Evolutionary conservation across 2,888 invertebrate genomes (phyloP), one percentile per base, ranked within the genome.

Genomic region (Sphaeridia pumilis): DNA sequence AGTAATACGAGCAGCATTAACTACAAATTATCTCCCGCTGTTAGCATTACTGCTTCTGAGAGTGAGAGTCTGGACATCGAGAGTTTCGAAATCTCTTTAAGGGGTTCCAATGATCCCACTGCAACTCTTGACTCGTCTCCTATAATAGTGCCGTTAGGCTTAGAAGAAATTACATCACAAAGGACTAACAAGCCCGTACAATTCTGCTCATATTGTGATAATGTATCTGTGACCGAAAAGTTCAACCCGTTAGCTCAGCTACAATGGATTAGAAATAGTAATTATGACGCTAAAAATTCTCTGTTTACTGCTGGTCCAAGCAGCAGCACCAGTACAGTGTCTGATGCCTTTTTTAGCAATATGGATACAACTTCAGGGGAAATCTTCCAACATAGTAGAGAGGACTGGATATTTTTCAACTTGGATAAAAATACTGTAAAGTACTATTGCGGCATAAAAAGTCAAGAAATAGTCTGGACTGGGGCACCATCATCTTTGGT

Each of bases 201-300:
- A 38, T 56, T 43, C 25, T 56, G 56, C 34, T 34, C 45, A 5
- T 56, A 52, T 44, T 56, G 56, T 49, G 56, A 56, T 52, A 48
- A 48, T 36, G 25, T 56, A 12, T 48, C 49, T 22, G 46, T 50
- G 7, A 42, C 42, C 17, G 43, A 52, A 22, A 56, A 56, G 46
- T 56, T 56, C 24, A 53, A 52, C 27, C 56, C 56, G n/a, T 27
- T 56, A 12, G 52, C 45, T 49, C 52, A 56, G 36, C 44, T 56
- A n/a, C 56, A 56, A 31, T 56, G 56, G 56, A 34, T 56, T 41
- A 52, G 49, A 47, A 46, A 24, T 12, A 35, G 44, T 20, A 34
- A 25, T 24, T 35, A 34, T 22, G 21, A 7, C 35, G 5, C 35
- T 17, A 38, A 17, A 17, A 7, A 5, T 25, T 4, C 35, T 20